Evolutionary conservation across 2,113 vertebrate species (phyloP), one percentile per base, ranked within the genome.

Genomic region (Trogon melanurus): DNA sequence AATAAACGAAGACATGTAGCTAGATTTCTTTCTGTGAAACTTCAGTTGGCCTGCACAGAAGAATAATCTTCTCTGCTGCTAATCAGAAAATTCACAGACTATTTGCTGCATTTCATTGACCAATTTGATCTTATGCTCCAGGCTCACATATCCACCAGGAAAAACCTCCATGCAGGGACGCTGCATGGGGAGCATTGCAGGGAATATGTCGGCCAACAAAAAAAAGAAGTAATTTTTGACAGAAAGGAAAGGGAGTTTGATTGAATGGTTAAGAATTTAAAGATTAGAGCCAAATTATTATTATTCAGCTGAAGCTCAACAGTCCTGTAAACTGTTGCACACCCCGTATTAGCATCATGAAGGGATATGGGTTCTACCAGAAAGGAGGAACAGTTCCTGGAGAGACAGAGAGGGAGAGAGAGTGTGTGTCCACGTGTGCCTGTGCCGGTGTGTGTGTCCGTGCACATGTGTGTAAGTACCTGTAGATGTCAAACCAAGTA

Each of bases 141-240:
- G n/a, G 41, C 19, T 69, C 45, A 47, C 0, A 13, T 7, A 65
- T 18, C 32, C 18, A 23, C 26, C 32, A 74, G 16, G 29, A 32
- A 70, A 51, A 69, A 23, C 16, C 65, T 51, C 26, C 21, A 6
- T 8, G 30, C 38, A 23, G 47, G 18, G 26, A 18, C 2, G 12
- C 12, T 29, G 5, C 11, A 4, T 1, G 9, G 36, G 23, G 29
- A 61, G 18, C 12, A 10, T 13, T 16, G n/a, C 38, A 23, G 25
- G 4, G 11, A 7, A 5, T 4, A 34, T 1, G 4, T 3, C 21
- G 27, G 20, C 32, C 17, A 16, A 29, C 41, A 10, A 48, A 54
- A 10, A 54, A 54, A 36, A n/a, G 6, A 11, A 69, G 2, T 9
- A 27, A 12, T 7, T 54, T 53, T 34, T 41, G 19, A 21, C 13